Base-by-base conservation (phyloP, 2,797 vertebrate species). In the Siniperca undulata region DNA sequence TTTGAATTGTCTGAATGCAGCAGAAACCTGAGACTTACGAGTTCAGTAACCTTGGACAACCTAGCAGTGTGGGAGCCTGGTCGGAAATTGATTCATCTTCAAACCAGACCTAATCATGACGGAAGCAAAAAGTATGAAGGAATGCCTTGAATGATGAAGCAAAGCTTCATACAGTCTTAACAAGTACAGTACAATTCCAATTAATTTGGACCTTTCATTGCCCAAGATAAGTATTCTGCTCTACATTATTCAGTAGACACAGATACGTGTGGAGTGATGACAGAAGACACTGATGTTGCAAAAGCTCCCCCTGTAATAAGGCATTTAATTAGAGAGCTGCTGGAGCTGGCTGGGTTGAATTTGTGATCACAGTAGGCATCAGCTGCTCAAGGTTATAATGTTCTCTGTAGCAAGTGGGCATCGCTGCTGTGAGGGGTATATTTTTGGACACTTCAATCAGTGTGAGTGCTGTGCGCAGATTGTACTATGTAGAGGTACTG, bases 361-460 rank as follows among this genome's bases (percentile, higher is more conserved):
- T 84, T 83, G 82, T 78, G 90, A 92, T 91, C 86, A 78, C 89
- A 93, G 89, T 85, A 79, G 87, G 83, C 79, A 85, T 89, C 83
- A 80, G 83, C 84, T 89, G 86, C 76, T 89, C 87, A 92, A 92
- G 92, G 90, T 93, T 90, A 83, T 84, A 78, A 70, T 70, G 81
- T 60, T 91, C 88, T 87, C 62, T 30, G 80, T 50, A 34, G 72
- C 48, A 70, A 85, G 83, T 59, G 74, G 77, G 78, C 72, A 85
- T 67, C 74, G 11, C 87, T 42, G 81, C 89, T 82, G 89, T 59
- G 86, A 78, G 66, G 12, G 65, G 80, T 70, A 80, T 83, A 86
- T 90, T 88, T 90, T 72, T 77, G 81, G 86, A 82, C 0, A 58
- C 79, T 90, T 90, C 81, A 88, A 90, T 93, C 89, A 87, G 14